Evolutionary conservation across 2,113 vertebrate genomes (phyloP), one percentile per base, ranked within the genome.

Genomic region (Ancistrus triradiatus): DNA sequence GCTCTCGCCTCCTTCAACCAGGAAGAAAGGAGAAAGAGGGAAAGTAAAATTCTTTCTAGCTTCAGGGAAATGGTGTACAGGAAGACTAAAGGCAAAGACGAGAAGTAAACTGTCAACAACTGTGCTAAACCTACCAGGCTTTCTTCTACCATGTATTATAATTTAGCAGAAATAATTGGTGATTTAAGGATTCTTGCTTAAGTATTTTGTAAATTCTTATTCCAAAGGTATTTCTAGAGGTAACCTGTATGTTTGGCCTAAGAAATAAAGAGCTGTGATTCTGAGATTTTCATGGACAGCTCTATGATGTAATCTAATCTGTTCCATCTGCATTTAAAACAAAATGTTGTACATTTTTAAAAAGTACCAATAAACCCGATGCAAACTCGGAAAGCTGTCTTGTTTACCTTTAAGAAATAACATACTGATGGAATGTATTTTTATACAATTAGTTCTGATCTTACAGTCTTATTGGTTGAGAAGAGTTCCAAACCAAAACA

Each of bases 21-120:
- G 83, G 96, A 99, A 68, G 95, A 98, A 74, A 88, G 95, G 65
- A 86, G 91, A 19, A 99, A 98, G 80, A 87, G 95, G 24, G 95
- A 99, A 76, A 97, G 93, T 84, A 98, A 97, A 85, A 98, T 98
- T 75, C 86, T 98, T 65, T 94, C 94, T 1, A 97, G 93, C 78
- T 98, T 98, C 79, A 90, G 91, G 64, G 94, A 99, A 83, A 99
- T 98, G 93, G 92, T 98, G 27, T 95, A 98, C 84, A 89, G 93
- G 67, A 99, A 99, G 78, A 97, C 95, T 38, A 99, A 97, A 80
- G 93, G 92, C 73, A 98, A 97, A 78, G 94, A 98, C 11, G 93
- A 97, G 69, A 97, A 97, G 76, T 97, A 81, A 83, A 44, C 8
- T 1, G 6, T n/a, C 15, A 37, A 38, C 19, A 2, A n/a, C 22